Evolutionary conservation across 2,888 invertebrate species (phyloP).

Genomic region (Caenorhabditis sp.): DNA sequence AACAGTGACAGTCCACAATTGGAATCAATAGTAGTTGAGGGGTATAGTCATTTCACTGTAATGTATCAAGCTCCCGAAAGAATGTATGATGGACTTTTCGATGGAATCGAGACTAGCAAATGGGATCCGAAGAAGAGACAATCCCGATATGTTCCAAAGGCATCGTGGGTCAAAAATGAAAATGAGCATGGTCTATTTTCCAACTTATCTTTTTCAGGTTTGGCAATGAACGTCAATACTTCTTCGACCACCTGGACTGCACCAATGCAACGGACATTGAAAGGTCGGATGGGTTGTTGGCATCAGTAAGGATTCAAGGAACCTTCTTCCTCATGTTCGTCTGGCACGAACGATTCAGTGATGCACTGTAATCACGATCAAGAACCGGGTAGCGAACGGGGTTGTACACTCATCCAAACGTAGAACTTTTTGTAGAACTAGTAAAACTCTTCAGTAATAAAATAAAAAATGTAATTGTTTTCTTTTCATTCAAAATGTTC

Average conservation of each 20-base stretch:
- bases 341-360: not conserved
- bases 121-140: slow-evolving; percentile 1
- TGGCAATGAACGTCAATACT: not conserved
- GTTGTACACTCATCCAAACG: too few relatives aligned
- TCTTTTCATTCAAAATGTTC: too few relatives aligned
- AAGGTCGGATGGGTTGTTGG: not conserved
- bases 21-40: not conserved
- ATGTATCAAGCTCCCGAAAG: too few relatives aligned
- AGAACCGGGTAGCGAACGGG: too few relatives aligned
- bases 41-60: not conserved
- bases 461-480: too few relatives aligned
- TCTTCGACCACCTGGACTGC: not conserved
- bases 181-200: too few relatives aligned
- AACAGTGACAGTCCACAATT: not conserved
- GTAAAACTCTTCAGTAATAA: too few relatives aligned
- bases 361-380: too few relatives aligned
- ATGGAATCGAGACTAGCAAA: not conserved
- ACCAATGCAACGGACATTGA: not conserved
- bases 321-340: not conserved
- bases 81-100: not conserved
- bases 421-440: too few relatives aligned
- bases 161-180: not conserved
- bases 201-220: not conserved
- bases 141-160: not conserved
- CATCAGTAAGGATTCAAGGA: not conserved